Conservation (phyloP, 1,140 invertebrate genomes). For the Gryllus bimaculatus region DNA sequence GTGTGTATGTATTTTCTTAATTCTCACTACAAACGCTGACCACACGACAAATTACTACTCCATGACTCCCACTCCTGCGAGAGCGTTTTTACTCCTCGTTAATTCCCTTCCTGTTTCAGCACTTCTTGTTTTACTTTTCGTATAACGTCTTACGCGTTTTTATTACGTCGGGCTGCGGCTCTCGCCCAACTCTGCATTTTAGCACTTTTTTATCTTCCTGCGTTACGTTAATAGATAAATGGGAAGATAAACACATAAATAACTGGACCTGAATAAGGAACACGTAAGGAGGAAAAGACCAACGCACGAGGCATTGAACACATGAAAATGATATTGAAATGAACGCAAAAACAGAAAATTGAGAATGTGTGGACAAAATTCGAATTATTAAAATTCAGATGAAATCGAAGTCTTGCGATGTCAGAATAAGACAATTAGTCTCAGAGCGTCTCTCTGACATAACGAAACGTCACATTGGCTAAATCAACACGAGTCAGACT, state of each 20-base stretch:
- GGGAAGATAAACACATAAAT: conserved; percentile 5
- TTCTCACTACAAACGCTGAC: background rate
- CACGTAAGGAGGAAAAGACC: background rate
- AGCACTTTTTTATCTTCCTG: background rate
- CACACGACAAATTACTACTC: background rate
- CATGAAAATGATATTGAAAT: no score
- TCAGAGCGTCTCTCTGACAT: no score
- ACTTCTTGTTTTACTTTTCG: background rate
- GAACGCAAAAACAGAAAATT: no score
- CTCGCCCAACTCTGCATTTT: background rate
- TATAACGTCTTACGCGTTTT: background rate
- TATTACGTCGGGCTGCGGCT: background rate
- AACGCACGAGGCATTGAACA: no score
- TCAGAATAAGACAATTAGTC: no score
- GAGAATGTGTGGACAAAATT: no score
- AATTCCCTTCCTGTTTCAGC: background rate
- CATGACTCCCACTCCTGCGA: background rate
- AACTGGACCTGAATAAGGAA: conserved; percentile 1
- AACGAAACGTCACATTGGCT: no score
- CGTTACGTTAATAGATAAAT: conserved; percentile 5
- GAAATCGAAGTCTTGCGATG: no score
- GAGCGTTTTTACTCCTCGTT: background rate
- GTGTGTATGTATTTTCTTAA: background rate
- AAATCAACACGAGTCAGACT: no score
- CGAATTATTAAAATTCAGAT: no score